These are phyloP conservation scores for Seriola quinqueradiata DNA, from an alignment of 2,113 vertebrate species.

Conservation along the genomic window DNA sequence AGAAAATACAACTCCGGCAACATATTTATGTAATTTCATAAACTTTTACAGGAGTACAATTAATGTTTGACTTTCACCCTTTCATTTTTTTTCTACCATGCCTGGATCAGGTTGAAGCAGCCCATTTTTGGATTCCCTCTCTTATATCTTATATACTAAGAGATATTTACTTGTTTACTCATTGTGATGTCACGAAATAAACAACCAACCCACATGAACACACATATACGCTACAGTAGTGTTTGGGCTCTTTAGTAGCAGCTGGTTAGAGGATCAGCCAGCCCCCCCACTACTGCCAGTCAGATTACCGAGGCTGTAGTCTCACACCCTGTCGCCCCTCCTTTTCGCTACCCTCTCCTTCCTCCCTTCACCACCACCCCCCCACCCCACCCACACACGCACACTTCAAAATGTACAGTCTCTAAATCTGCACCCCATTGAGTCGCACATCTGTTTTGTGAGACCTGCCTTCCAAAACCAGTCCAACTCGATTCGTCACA, in stretches of 20 bases:
- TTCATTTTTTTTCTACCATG: background rate
- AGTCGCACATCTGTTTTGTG: slow-evolving; percentile 73
- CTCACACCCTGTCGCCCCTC: slow-evolving; percentile 49
- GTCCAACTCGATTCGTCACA: background rate
- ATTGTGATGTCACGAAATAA: slow-evolving; percentile 29
- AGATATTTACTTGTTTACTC: slow-evolving; percentile 20
- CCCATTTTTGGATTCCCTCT: background rate
- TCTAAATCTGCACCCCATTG: slow-evolving; percentile 73
- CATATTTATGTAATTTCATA: background rate
- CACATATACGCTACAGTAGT: slow-evolving; percentile 22
- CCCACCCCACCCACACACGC: slow-evolving; percentile 14
- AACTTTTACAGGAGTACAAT: background rate
- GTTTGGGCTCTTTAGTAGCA: slow-evolving; percentile 56
- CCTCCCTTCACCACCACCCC: slow-evolving; percentile 8
- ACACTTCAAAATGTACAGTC: slow-evolving; percentile 63
- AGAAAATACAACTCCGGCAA: background rate
- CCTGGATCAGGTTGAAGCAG: slow-evolving; percentile 2
- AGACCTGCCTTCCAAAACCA: slow-evolving; percentile 40
- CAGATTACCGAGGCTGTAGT: slow-evolving; percentile 68
- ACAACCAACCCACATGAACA: slow-evolving; percentile 15
- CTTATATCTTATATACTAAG: background rate
- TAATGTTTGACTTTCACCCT: slow-evolving; percentile 16
- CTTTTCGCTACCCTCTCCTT: slow-evolving; percentile 23
- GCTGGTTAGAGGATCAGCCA: slow-evolving; percentile 77
- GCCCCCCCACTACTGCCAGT: slow-evolving; percentile 53